Evolutionary conservation across 23 tunicate genomes (phyloP).

Genomic region (Halocynthia aurantium): DNA sequence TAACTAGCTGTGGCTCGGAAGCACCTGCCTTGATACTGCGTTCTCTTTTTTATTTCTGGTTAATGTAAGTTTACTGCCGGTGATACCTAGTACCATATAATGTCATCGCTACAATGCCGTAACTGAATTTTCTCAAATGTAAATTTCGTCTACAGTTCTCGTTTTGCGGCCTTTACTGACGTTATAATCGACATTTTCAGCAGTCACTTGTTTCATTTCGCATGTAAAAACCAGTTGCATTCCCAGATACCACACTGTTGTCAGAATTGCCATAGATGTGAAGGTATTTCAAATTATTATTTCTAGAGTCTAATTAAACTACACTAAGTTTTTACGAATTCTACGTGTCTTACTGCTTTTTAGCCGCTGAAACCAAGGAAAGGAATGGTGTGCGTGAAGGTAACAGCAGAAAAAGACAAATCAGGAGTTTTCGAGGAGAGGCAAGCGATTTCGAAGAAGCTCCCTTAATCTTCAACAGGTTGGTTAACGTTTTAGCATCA

Average conservation of each 20-base stretch:
- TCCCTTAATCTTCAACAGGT: constrained; percentile 26
- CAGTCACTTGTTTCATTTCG: background rate
- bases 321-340: too few species aligned
- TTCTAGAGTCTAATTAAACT: too few species aligned
- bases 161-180: constrained; percentile 26
- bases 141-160: background rate
- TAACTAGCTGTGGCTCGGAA: constrained; percentile 3
- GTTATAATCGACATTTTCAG: constrained; percentile 9
- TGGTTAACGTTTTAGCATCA: background rate
- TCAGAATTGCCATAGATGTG: too few species aligned
- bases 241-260: too few species aligned
- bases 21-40: constrained; percentile 10
- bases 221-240: background rate
- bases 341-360: too few species aligned
- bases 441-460: constrained; percentile 28
- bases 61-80: constrained; percentile 10
- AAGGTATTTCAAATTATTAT: too few species aligned
- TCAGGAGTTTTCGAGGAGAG: background rate
- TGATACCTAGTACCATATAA: background rate
- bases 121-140: background rate
- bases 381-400: too few species aligned
- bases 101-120: background rate
- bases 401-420: too few species aligned
- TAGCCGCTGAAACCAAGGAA: too few species aligned
- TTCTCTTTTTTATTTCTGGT: constrained; percentile 1